A percentile compares a stretch with the other conserved stretches of the same genome.
Evolutionary conservation across 2,888 invertebrate genomes (phyloP).

Genomic region (Portevinia maculata): DNA sequence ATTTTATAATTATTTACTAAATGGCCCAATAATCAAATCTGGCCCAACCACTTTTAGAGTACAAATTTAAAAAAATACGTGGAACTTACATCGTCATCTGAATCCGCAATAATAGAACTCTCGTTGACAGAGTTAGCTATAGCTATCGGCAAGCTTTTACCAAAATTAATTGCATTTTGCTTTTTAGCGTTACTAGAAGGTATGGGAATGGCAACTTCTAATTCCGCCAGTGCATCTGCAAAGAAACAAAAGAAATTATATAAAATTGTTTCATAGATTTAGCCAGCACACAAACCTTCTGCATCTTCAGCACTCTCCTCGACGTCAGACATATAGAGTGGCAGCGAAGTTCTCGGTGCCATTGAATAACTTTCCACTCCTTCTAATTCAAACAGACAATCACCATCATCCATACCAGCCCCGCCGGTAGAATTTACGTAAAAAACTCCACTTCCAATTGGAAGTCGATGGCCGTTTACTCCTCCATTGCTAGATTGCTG

Average conservation of each 20-base stretch:
- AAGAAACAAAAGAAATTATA: constrained; percentile 77
- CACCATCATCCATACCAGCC: constrained; percentile 85
- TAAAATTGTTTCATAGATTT: constrained; percentile 52
- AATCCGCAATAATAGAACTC: constrained; percentile 75
- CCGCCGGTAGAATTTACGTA: constrained; percentile 80
- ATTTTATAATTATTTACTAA: too few species aligned
- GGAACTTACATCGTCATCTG: constrained; percentile 79
- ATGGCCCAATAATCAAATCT: too few species aligned
- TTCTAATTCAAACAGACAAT: constrained; percentile 91
- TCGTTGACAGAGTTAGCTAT: constrained; percentile 84
- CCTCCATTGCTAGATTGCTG: constrained; percentile 69
- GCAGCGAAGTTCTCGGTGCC: constrained; percentile 57
- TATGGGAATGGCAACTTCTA: constrained; percentile 80
- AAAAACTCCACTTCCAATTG: constrained; percentile 50
- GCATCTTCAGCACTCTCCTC: constrained; percentile 91
- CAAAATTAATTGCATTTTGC: constrained; percentile 82
- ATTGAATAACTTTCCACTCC: constrained; percentile 82
- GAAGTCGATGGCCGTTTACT: constrained; percentile 28
- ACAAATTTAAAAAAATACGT: constrained; percentile 9
- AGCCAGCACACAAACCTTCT: constrained; percentile 85
- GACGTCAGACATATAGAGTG: constrained; percentile 84
- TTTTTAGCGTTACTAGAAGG: constrained; percentile 73
- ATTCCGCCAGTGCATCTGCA: constrained; percentile 81
- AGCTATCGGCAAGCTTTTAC: constrained; percentile 91
- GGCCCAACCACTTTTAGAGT: neutral